Conservation (phyloP, 1,140 invertebrate species). For the Aphaenogaster floridana region DNA sequence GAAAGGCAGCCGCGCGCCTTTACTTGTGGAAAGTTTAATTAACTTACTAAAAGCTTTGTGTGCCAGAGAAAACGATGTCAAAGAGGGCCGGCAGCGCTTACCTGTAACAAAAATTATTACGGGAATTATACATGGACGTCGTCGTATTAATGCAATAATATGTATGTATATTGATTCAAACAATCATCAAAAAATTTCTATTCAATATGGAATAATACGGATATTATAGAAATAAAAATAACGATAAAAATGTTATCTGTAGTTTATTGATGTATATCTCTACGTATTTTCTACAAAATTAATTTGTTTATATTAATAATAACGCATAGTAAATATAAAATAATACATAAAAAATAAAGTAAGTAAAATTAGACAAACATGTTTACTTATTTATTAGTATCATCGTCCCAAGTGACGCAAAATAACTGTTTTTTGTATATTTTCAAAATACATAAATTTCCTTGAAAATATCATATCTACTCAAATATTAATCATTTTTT, state of each 20-base stretch:
- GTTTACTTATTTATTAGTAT: conserved; percentile 17
- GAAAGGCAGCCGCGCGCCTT: conserved; percentile 41
- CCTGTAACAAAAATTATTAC: conserved; percentile 74
- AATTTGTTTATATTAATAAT: conserved; percentile 2
- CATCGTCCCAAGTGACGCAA: background rate
- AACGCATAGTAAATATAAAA: background rate
- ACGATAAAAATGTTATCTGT: background rate
- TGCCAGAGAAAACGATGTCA: conserved; percentile 69
- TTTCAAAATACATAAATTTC: background rate
- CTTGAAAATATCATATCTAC: background rate
- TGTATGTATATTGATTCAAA: conserved; percentile 11
- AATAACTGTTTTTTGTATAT: background rate
- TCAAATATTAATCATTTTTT: conserved; percentile 14
- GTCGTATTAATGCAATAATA: conserved; percentile 29
- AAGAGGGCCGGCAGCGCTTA: conserved; percentile 67
- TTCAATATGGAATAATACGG: background rate
- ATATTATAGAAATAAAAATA: conserved; percentile 9
- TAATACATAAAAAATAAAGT: background rate
- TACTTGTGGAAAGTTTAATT: conserved; percentile 68
- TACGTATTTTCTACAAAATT: background rate
- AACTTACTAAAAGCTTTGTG: conserved; percentile 68
- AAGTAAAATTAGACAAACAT: background rate
- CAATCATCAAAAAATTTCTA: conserved; percentile 13
- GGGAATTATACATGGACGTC: conserved; percentile 37
- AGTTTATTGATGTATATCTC: background rate